These are phyloP conservation scores for Opisthocomus hoazin DNA, from an alignment of 2,113 vertebrate genomes.

Conservation along the genomic window DNA sequence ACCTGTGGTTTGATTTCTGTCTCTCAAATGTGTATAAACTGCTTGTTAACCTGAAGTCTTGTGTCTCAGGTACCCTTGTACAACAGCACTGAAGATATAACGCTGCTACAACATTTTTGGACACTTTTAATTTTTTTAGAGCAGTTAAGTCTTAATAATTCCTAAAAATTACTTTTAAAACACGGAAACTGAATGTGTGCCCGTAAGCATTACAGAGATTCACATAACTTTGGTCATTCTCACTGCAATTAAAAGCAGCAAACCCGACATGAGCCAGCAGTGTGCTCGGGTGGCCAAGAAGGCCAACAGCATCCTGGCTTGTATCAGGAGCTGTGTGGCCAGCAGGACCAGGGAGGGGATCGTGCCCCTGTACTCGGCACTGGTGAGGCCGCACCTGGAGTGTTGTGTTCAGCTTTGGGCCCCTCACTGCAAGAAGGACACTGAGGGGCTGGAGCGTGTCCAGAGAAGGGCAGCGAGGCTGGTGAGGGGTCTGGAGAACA, in stretches of 20 bases:
- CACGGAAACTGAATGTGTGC: not conserved
- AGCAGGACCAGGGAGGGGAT: too few relatives aligned
- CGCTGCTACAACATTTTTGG: not conserved
- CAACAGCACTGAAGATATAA: not conserved
- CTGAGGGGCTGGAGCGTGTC: too few relatives aligned
- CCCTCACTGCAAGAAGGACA: too few relatives aligned
- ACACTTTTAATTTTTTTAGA: not conserved
- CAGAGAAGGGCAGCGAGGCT: too few relatives aligned
- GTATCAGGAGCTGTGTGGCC: too few relatives aligned
- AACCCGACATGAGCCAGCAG: too few relatives aligned
- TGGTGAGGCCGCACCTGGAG: too few relatives aligned
- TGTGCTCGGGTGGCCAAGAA: too few relatives aligned
- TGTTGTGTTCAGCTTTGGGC: too few relatives aligned
- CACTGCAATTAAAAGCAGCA: not conserved
- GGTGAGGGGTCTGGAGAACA: too few relatives aligned
- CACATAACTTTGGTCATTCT: not conserved
- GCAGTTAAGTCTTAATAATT: not conserved
- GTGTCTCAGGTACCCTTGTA: not conserved
- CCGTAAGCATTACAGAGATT: not conserved
- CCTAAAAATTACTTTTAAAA: not conserved
- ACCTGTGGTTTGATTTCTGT: not conserved
- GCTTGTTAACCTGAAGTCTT: not conserved
- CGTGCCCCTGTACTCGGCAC: too few relatives aligned
- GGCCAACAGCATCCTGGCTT: too few relatives aligned
- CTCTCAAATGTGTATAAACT: not conserved